A percentile compares a stretch with the other conserved stretches of the same genome.
These are phyloP conservation scores for Hyppa rectilinea DNA, from an alignment of 2,888 invertebrate genomes.

Conservation along the genomic window DNA sequence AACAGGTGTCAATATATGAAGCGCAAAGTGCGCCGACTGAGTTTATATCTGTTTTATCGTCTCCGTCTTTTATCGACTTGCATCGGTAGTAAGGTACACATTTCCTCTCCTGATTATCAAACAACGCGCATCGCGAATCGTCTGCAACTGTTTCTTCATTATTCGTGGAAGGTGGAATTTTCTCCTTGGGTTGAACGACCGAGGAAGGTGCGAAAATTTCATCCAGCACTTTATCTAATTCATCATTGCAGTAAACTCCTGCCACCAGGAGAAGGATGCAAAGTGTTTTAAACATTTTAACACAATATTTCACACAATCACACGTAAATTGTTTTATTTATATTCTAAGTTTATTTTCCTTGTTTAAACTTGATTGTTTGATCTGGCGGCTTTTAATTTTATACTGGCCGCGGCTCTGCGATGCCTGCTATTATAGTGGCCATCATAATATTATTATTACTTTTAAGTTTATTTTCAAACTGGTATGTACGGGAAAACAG, in stretches of 20 bases:
- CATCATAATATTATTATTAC: not conserved
- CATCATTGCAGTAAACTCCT: constrained; percentile 53
- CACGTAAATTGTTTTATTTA: not conserved
- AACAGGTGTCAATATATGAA: constrained; percentile 81
- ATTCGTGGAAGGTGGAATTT: constrained; percentile 2
- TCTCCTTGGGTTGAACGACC: not conserved
- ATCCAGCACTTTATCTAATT: not conserved
- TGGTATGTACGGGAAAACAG: no score
- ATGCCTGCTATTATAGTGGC: not conserved
- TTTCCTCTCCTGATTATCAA: constrained; percentile 86
- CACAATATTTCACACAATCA: not conserved
- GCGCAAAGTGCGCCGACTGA: constrained; percentile 73
- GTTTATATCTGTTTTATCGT: constrained; percentile 72
- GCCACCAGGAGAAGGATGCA: constrained; percentile 68
- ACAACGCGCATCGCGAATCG: constrained; percentile 72
- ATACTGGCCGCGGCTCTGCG: not conserved
- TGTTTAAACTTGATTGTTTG: not conserved
- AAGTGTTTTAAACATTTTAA: constrained; percentile 71
- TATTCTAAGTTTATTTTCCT: constrained; percentile 4
- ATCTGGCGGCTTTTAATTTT: not conserved
- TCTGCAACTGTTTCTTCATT: constrained; percentile 38
- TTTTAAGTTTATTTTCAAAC: no score
- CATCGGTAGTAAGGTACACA: constrained; percentile 96
- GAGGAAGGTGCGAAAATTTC: no score
- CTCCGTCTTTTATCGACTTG: no score